phyloP scores from a whole-genome alignment of 2,113 vertebrate genomes.

The Falcunculus frontatus region DNA sequence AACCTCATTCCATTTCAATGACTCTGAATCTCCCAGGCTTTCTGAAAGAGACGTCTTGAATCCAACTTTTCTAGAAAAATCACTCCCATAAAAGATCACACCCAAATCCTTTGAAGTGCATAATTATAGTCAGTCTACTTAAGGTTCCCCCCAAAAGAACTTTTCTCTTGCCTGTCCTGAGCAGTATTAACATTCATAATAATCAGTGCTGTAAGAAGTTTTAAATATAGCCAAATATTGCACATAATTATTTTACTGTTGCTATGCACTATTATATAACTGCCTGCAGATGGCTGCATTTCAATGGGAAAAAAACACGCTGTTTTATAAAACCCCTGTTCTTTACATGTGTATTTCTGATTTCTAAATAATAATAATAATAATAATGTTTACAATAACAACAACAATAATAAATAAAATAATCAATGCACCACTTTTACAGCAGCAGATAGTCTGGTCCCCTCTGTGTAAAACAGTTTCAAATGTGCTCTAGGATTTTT shows the following conservation, averaged over 20 bases:
- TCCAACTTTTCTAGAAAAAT: neutral
- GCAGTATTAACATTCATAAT: neutral
- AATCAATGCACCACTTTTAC: neutral
- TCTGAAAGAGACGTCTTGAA: neutral
- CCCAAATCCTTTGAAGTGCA: neutral
- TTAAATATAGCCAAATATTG: neutral
- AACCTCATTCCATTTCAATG: neutral
- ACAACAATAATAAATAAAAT: neutral
- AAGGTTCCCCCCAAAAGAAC: neutral
- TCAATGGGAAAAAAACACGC: neutral
- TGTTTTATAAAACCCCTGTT: neutral
- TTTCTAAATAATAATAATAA: neutral
- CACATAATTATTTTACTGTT: neutral
- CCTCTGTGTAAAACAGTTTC: neutral
- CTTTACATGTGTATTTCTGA: neutral
- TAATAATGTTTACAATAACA: neutral
- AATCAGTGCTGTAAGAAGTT: neutral
- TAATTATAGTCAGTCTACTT: neutral
- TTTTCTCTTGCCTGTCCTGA: neutral
- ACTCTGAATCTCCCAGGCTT: neutral
- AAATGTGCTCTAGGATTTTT: neutral
- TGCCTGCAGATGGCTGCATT: constrained; percentile 58
- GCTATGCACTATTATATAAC: neutral
- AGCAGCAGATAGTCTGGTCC: neutral
- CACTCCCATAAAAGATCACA: neutral